Evolutionary conservation across 1,140 invertebrate genomes (phyloP), one percentile per base, ranked within the genome.

Genomic region (Hyposmocoma kahamanoa): DNA sequence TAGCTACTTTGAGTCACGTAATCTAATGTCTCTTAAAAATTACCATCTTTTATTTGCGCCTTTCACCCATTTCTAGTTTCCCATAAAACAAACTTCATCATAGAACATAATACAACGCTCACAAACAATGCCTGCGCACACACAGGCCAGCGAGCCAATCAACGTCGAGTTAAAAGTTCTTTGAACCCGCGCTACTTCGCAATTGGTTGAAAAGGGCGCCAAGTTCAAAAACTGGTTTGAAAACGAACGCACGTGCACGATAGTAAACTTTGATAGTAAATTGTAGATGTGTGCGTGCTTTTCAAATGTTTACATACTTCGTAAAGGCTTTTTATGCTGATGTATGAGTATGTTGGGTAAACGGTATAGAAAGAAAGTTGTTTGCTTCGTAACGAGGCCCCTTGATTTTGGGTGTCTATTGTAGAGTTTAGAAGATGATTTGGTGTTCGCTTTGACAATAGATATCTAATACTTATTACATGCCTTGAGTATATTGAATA

Each of bases 91-190:
- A 36, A 36, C 24, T 5, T 6, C 24, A 26, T 26, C 5, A 26
- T 6, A 26, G 11, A 26, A 13, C 13, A 17, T 36, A 17, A 36
- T 17, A 17, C 15, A 36, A 36, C 15, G n/a, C n/a, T n/a, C n/a
- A 36, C 32, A 17, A 10, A 36, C 32, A 17, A 15, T 13, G 15
- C 9, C 32, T n/a, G 1, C 32, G 32, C 15, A 36, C 32, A 1
- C 32, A 17, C 32, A 36, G 11, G 32, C 13, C 10, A 17, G 47
- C 34, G 36, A 39, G 36, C 70, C 67, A 77, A 73, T 70, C 54
- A 58, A 28, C 34, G 41, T 53, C 63, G 68, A 77, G 73, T 67
- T 68, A 74, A 65, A 56, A 63, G 75, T 79, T 79, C 75, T 59
- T 70, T 67, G 75, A 76, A 79, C 75, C 61, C 59, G 53, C 54